Percentiles rank a stretch among this genome's conserved stretches.
Conservation (phyloP, 2,797 vertebrate genomes). For the Cynopterus sphinx region DNA sequence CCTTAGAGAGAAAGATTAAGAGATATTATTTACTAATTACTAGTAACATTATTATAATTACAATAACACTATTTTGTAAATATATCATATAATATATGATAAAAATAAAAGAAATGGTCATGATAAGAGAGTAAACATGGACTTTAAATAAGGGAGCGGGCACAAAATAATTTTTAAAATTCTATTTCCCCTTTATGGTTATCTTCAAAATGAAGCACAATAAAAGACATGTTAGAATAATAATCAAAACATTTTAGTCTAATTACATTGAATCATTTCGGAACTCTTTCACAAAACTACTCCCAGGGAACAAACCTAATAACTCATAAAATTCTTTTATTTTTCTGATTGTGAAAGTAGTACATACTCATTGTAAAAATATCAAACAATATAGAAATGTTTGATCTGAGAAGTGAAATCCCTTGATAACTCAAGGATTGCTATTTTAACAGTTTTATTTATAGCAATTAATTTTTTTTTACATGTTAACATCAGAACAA, state of each 20-base stretch:
- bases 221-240: slow-evolving; percentile 53
- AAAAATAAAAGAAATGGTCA: neutral
- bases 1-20: neutral
- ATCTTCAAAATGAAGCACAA: slow-evolving; percentile 56
- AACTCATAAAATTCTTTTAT: neutral
- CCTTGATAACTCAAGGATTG: neutral
- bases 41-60: neutral
- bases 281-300: slow-evolving; percentile 27
- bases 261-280: slow-evolving; percentile 56
- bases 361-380: neutral
- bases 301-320: slow-evolving; percentile 14
- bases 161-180: neutral
- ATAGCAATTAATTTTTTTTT: neutral
- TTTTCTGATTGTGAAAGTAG: slow-evolving; percentile 13
- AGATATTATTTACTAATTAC: neutral
- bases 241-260: slow-evolving; percentile 51
- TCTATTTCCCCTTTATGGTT: slow-evolving; percentile 4
- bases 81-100: neutral
- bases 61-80: neutral
- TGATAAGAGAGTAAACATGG: neutral
- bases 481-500: neutral
- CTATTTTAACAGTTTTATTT: neutral
- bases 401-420: slow-evolving; percentile 12
- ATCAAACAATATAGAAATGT: neutral
- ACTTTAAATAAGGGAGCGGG: slow-evolving; percentile 20